Conservation (phyloP, 2,113 vertebrate genomes). For the Octodon degus region DNA sequence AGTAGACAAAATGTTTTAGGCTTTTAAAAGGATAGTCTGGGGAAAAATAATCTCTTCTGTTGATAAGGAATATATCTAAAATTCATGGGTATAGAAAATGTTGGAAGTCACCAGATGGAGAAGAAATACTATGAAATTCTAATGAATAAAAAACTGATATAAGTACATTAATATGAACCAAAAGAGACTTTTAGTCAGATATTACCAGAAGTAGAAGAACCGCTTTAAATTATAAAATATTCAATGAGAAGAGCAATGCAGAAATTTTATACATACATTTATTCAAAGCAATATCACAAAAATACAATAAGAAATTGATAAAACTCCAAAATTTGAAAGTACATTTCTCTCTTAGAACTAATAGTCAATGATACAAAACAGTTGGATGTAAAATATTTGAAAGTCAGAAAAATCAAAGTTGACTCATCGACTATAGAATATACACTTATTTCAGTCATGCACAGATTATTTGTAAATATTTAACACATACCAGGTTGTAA, state of each 20-base stretch:
- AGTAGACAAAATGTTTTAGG: background rate
- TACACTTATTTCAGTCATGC: conserved; percentile 51
- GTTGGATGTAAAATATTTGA: conserved; percentile 25
- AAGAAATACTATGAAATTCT: background rate
- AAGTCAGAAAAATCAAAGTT: conserved; percentile 54
- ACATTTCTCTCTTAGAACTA: background rate
- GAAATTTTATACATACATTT: background rate
- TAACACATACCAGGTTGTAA: conserved; percentile 38
- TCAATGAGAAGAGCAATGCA: background rate
- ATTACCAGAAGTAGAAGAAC: background rate
- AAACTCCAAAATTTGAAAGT: conserved; percentile 26
- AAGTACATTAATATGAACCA: conserved; percentile 16
- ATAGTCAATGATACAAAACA: conserved; percentile 39
- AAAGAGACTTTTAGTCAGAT: conserved; percentile 41
- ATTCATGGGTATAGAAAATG: background rate
- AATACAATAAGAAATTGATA: conserved; percentile 37
- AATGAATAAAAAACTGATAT: background rate
- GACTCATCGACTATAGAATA: conserved; percentile 45
- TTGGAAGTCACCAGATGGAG: background rate
- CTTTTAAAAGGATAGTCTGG: background rate
- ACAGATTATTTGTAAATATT: conserved; percentile 66
- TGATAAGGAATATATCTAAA: background rate
- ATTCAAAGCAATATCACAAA: conserved; percentile 29
- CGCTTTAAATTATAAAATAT: background rate
- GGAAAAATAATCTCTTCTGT: background rate